Conservation (phyloP, 2,113 vertebrate species). For the Neoarius graeffei region DNA sequence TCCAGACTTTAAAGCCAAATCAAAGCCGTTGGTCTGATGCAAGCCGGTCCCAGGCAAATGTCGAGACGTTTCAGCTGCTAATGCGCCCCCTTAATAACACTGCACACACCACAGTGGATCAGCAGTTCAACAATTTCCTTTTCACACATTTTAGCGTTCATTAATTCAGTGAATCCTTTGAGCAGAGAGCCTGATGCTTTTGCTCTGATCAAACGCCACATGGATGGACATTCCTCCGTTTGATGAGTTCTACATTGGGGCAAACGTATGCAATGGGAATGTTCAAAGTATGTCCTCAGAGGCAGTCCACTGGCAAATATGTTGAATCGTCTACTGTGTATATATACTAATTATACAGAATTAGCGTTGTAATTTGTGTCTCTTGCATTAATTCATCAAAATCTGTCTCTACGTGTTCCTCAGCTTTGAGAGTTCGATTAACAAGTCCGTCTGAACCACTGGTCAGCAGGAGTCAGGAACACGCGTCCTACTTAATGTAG, state of each 20-base stretch:
- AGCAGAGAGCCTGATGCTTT: not conserved
- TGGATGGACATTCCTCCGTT: not conserved
- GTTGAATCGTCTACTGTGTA: slow-evolving; percentile 25
- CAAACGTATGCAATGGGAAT: slow-evolving; percentile 16
- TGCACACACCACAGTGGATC: not conserved
- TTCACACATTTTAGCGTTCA: not conserved
- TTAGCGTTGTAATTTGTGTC: slow-evolving; percentile 7
- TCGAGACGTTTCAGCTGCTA: slow-evolving; percentile 1
- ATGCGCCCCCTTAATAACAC: not conserved
- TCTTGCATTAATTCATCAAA: not conserved
- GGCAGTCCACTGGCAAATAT: slow-evolving; percentile 7
- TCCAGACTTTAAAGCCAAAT: not conserved
- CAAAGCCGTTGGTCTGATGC: not conserved
- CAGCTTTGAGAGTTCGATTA: not conserved
- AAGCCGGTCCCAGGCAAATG: not conserved
- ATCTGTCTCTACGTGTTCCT: not conserved
- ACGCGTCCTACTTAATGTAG: slow-evolving; percentile 25
- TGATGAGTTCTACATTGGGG: not conserved
- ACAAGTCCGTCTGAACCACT: not conserved
- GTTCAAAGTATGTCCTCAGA: slow-evolving; percentile 9
- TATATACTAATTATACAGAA: slow-evolving; percentile 8
- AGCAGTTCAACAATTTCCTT: not conserved
- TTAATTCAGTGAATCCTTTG: not conserved
- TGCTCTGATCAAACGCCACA: not conserved
- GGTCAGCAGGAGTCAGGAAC: not conserved